Evolutionary conservation across 2,113 vertebrate species (phyloP).

Genomic region (Opisthocomus hoazin): DNA sequence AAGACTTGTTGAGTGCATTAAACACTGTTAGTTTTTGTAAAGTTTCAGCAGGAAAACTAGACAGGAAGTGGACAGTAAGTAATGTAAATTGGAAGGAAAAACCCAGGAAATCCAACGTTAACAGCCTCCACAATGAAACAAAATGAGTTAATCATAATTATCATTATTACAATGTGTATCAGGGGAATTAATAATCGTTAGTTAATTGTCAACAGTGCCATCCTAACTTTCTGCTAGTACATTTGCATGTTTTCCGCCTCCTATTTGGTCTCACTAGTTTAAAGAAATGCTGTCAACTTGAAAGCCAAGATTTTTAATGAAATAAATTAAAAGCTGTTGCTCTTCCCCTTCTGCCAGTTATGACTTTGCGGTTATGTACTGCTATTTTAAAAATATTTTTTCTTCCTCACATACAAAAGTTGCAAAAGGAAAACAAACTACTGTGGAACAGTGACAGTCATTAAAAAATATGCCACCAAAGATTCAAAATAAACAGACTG

Average conservation of each 20-base stretch:
- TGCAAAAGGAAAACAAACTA: neutral
- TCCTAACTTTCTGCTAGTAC: neutral
- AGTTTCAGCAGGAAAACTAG: neutral
- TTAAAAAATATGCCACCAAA: neutral
- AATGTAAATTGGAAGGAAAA: slow-evolving; percentile 40
- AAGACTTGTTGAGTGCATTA: neutral
- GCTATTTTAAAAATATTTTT: neutral
- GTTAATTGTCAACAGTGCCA: slow-evolving; percentile 17
- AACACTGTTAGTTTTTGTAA: neutral
- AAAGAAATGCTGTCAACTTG: neutral
- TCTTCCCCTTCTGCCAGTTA: neutral
- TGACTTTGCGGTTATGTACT: neutral
- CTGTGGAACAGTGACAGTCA: neutral
- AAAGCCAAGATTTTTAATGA: neutral
- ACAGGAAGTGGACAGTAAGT: slow-evolving; percentile 20
- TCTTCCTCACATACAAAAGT: neutral
- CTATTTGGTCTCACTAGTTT: neutral
- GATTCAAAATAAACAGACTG: neutral
- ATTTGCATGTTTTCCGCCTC: slow-evolving; percentile 10
- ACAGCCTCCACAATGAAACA: neutral
- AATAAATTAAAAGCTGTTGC: neutral
- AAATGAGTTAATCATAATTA: slow-evolving; percentile 43
- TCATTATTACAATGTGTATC: neutral
- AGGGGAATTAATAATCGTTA: neutral
- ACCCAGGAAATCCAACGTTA: slow-evolving; percentile 31